Conservation (phyloP, 37 sponge, comb jelly and placozoan genomes). For the Dysidea cf. avara region DNA sequence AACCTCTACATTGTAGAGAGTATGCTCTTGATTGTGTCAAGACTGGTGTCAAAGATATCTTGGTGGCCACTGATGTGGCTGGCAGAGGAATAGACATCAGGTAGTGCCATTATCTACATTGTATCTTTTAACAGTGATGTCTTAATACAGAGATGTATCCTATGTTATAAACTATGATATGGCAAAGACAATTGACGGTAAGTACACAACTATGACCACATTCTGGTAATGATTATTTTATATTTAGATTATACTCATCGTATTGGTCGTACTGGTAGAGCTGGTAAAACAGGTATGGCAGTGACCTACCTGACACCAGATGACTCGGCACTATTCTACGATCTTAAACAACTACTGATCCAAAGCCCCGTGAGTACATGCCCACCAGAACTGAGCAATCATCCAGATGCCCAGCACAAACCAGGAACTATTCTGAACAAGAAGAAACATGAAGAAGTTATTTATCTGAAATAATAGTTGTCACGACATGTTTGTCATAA, state of each 20-base stretch:
- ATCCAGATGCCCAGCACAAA: constrained; percentile 96
- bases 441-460: constrained; percentile 86
- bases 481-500: background rate
- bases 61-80: constrained; percentile 99
- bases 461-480: constrained; percentile 56
- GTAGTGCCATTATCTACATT: constrained; percentile 15
- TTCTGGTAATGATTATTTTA: background rate
- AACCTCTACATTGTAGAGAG: constrained; percentile 51
- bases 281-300: constrained; percentile 95
- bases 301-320: constrained; percentile 93
- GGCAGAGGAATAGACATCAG: constrained; percentile 97
- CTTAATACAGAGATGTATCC: constrained; percentile 80
- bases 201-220: background rate
- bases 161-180: constrained; percentile 99
- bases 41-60: constrained; percentile 90
- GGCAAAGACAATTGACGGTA: constrained; percentile 95
- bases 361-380: constrained; percentile 85
- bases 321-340: constrained; percentile 93
- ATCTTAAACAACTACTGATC: constrained; percentile 82
- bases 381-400: constrained; percentile 89
- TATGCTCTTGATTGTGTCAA: constrained; percentile 90
- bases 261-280: constrained; percentile 93
- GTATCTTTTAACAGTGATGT: background rate
- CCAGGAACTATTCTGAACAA: constrained; percentile 87
- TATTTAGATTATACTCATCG: constrained; percentile 98